Evolutionary conservation across 1,140 invertebrate species (phyloP), one percentile per base, ranked within the genome.

Genomic region (Caligus rogercresseyi): DNA sequence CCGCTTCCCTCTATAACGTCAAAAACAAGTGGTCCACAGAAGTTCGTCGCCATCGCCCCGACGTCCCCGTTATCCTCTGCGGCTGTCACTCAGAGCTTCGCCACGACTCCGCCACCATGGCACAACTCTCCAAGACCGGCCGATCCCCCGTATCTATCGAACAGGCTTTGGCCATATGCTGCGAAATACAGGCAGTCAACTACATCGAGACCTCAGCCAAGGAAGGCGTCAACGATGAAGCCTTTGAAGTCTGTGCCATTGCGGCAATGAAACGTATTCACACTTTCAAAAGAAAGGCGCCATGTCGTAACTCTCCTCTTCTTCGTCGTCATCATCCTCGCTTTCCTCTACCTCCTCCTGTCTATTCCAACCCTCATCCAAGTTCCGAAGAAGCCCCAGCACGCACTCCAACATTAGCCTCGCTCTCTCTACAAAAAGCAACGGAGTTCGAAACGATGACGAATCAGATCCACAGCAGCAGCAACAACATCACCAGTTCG

Each of bases 11-110:
- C 1, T 55, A 23, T 20, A 53, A 53, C 21, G 61, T 53, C 18
- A 63, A 58, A 16, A 54, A 55, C 24, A 56, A 63, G 18, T 63
- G 61, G 61, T n/a, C 52, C 2, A 21, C 61, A 23, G 61, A 63
- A 26, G 16, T 63, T 14, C 61, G 61, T n/a, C 16, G 61, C 18
- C 53, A 63, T 55, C 51, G 51, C 19, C 61, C 43, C n/a, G 52
- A 20, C 13, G 52, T 53, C n/a, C 61, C 61, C 18, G 23, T 63
- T 20, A 25, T 63, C 26, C 24, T 63, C 15, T 56, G 51, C 25
- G 61, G 61, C 15, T 63, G 61, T 23, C 61, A 63, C 19, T 21
- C 52, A 15, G 61, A 63, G 13, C 52, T 63, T 11, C 16, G 61
- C n/a, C 21, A 16, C 15, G 61, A 63, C 25, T 20, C n/a, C 16